phyloP scores from a whole-genome alignment of 2,113 vertebrate species.

The Saimiri boliviensis region DNA sequence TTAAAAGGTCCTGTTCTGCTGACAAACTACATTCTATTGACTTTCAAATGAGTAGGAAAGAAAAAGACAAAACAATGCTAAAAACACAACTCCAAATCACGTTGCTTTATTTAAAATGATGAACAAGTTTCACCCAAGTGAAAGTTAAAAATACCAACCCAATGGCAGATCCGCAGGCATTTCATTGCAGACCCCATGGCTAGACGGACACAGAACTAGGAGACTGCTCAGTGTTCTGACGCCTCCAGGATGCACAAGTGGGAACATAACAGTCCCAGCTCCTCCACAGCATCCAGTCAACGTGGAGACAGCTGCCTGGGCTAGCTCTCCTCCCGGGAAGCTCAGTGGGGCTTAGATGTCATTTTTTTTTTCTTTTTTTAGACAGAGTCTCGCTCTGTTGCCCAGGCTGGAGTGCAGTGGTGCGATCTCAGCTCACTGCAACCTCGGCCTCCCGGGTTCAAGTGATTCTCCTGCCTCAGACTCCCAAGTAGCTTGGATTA shows the following conservation, averaged over 20 bases:
- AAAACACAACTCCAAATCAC: constrained; percentile 38
- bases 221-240: background rate
- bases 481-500: too few species aligned
- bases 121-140: constrained; percentile 38
- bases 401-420: too few species aligned
- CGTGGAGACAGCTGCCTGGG: background rate
- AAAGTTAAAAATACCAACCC: constrained; percentile 4
- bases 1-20: background rate
- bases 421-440: too few species aligned
- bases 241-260: background rate
- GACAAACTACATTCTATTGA: background rate
- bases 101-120: constrained; percentile 67
- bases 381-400: too few species aligned
- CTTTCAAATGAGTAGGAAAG: background rate
- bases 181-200: fast-evolving
- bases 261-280: background rate
- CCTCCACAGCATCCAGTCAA: background rate
- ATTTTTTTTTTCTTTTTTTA: too few species aligned
- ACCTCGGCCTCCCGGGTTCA: too few species aligned
- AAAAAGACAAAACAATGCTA: background rate
- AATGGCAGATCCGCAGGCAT: background rate
- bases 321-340: background rate
- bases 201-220: background rate
- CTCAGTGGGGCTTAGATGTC: background rate
- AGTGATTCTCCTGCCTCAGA: too few species aligned